Base-by-base conservation (phyloP, 2,797 vertebrate genomes). In the Emydoidea blandingii region DNA sequence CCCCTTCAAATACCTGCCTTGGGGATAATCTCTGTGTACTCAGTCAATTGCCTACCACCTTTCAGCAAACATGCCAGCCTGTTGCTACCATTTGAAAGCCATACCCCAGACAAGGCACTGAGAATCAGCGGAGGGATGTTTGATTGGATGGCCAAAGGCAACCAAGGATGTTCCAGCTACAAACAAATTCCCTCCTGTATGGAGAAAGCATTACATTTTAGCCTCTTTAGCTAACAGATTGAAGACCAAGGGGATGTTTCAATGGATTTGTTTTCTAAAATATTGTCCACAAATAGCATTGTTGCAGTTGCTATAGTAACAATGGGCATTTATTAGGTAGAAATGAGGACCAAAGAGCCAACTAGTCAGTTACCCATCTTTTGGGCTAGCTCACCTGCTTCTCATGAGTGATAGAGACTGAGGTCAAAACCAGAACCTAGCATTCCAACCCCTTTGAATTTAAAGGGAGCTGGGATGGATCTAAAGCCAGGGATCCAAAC, bases 111-210 rank as follows among this genome's bases (percentile, higher is more conserved):
- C 37, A 53, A 11, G 9, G 15, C 47, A 27, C 68, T 81, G 14
- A 78, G 74, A 78, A 16, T 49, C 41, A 78, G 53, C 34, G 29
- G 23, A 14, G 16, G 15, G n/a, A 47, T 6, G n/a, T 49, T 52
- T 78, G 21, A 44, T 82, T 91, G 89, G 56, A 90, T 25, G 88
- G 87, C 6, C 80, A 79, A 74, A 91, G 88, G 57, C 78, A 91
- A 31, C 34, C 62, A 86, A 79, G 27, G 34, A 23, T 88, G 3
- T 49, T 92, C 62, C 74, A 88, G 31, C 53, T 4, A 23, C 1
- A 76, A 31, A 76, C 3, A 57, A 95, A 84, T 9, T 56, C 37
- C 31, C 81, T 85, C 31, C 79, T 27, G 25, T 3, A 3, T 79
- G 78, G 50, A 79, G 84, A 86, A 83, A 84, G 37, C 84, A 88